Percentiles rank a stretch among this genome's conserved stretches.
phyloP scores from a whole-genome alignment of 2,113 vertebrate species.

The Albula goreensis region DNA sequence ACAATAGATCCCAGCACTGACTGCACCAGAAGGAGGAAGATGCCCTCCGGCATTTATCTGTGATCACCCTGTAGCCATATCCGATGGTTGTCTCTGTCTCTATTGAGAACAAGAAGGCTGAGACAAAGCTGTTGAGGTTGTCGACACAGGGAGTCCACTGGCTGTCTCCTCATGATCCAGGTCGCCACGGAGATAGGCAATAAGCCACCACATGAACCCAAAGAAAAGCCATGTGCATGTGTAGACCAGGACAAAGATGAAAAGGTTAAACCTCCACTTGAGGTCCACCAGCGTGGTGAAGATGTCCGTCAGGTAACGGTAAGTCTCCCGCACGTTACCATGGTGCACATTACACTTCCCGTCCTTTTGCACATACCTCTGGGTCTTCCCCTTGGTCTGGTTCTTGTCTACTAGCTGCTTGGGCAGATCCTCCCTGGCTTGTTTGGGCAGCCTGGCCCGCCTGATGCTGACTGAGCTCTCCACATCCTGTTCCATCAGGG shows the following conservation, averaged over 20 bases:
- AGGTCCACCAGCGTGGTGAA: constrained; percentile 88
- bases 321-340: constrained; percentile 83
- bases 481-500: constrained; percentile 96
- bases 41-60: constrained; percentile 85
- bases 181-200: constrained; percentile 84
- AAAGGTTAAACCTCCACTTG: constrained; percentile 89
- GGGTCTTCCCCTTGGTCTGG: constrained; percentile 71
- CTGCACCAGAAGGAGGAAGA: constrained; percentile 86
- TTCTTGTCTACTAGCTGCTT: constrained; percentile 77
- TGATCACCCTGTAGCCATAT: constrained; percentile 87
- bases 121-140: constrained; percentile 87
- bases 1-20: constrained; percentile 86
- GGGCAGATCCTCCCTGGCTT: constrained; percentile 82
- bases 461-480: constrained; percentile 86
- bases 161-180: constrained; percentile 78
- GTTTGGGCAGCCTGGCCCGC: constrained; percentile 86
- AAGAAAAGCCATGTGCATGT: constrained; percentile 88
- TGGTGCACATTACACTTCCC: constrained; percentile 84
- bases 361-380: constrained; percentile 89
- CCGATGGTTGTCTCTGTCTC: constrained; percentile 81
- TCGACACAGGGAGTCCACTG: constrained; percentile 84
- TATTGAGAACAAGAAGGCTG: constrained; percentile 72
- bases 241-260: constrained; percentile 87
- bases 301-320: constrained; percentile 84
- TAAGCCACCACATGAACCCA: constrained; percentile 89